A percentile compares a stretch with the other conserved stretches of the same genome.
phyloP scores from a whole-genome alignment of 2,888 invertebrate genomes.

The Ecliptopera silaceata region DNA sequence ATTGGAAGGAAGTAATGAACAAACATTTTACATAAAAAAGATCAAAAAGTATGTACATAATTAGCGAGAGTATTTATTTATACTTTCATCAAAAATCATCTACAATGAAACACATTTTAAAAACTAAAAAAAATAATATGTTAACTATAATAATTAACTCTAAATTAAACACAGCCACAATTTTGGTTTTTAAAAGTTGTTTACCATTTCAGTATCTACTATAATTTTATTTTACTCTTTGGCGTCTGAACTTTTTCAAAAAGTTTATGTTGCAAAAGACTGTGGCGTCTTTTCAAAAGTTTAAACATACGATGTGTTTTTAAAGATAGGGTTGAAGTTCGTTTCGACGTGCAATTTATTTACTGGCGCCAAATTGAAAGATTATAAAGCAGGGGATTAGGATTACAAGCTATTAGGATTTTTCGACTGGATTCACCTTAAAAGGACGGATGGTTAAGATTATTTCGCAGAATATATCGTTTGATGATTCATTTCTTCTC shows the following conservation, averaged over 20 bases:
- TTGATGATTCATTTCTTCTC: constrained; percentile 17
- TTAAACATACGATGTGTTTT: constrained; percentile 55
- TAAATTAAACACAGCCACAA: constrained; percentile 36
- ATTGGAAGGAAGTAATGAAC: too few species aligned
- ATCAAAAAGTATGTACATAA: too few species aligned
- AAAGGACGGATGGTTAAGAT: neutral
- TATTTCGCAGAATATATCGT: constrained; percentile 15
- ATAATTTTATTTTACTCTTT: constrained; percentile 11
- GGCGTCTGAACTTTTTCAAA: neutral
- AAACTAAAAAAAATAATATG: constrained; percentile 20
- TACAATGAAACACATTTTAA: neutral
- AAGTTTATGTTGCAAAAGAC: constrained; percentile 7
- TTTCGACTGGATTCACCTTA: constrained; percentile 20
- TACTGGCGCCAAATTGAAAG: constrained; percentile 63
- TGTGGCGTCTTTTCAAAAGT: too few species aligned
- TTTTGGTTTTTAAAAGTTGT: constrained; percentile 53
- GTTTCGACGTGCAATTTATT: constrained; percentile 55
- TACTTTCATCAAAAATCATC: too few species aligned
- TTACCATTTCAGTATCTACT: constrained; percentile 53
- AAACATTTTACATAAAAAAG: too few species aligned
- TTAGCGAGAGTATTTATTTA: too few species aligned
- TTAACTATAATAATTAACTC: constrained; percentile 16
- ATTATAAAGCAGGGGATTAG: constrained; percentile 56
- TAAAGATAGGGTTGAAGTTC: constrained; percentile 58
- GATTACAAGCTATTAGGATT: constrained; percentile 51